Base-by-base conservation (phyloP, 2,888 invertebrate genomes). In the Podabrus alpinus region DNA sequence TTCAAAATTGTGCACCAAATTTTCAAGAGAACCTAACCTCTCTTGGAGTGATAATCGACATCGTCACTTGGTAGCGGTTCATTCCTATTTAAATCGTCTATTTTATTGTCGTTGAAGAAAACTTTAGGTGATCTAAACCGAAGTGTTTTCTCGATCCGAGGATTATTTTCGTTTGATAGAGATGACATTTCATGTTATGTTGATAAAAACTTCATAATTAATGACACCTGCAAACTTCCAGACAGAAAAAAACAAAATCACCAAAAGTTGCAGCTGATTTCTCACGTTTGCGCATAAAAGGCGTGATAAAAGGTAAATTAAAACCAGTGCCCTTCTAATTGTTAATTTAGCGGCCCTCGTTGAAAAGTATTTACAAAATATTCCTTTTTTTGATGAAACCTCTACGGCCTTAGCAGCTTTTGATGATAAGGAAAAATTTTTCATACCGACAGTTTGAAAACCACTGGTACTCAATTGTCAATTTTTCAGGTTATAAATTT, bases 51-150 rank as follows among this genome's bases (percentile, higher is more conserved):
- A 76, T 45, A 2, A 45, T 85, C 82, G 61, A 81, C 77, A 74
- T 83, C 83, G 60, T 83, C 83, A 71, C 29, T 70, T 68, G 66
- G 75, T 74, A 80, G 80, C 45, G 45, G 45, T 17, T 85, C 84
- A 81, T 81, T 81, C 79, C 81, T 81, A 75, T 82, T 80, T 61
- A 86, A 77, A 75, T 87, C 87, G 77, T 88, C 88, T 17, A 86
- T 84, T 82, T 86, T 86, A 74, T 81, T 86, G 69, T 88, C 88
- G 77, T 84, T 84, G 75, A 85, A 87, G 73, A 86, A 84, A 64
- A 88, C 85, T 82, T 86, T 88, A n/a, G n/a, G n/a, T 16, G 87
- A 84, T 77, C 88, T 86, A 84, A 90, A 90, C 78, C 89, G 84
- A 76, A 90, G 84, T 83, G 88, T 88, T 83, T 88, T 89, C 75